Conservation (phyloP, 1,140 invertebrate species). For the Polyergus mexicanus region DNA sequence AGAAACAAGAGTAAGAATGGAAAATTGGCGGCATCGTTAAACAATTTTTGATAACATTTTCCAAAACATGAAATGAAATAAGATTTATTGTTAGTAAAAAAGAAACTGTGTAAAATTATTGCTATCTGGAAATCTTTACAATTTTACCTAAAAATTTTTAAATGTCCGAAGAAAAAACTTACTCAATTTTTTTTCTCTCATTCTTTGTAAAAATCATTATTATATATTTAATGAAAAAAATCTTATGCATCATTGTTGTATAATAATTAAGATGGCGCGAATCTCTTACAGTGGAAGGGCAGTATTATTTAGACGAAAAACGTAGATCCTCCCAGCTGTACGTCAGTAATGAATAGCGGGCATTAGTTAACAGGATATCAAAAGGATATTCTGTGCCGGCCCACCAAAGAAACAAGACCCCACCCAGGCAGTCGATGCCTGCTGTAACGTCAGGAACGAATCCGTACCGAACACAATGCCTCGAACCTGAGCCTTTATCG, state of each 20-base stretch:
- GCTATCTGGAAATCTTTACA: neutral
- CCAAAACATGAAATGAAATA: neutral
- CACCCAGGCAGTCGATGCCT: constrained; percentile 84
- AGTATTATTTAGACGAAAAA: constrained; percentile 69
- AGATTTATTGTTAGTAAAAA: neutral
- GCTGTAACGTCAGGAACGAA: constrained; percentile 81
- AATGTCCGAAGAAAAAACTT: neutral
- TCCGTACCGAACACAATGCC: constrained; percentile 84
- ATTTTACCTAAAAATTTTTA: neutral
- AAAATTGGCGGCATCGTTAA: neutral
- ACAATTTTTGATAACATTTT: neutral
- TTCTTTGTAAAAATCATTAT: neutral
- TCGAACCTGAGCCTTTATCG: constrained; percentile 86
- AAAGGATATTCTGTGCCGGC: constrained; percentile 85
- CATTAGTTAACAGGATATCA: constrained; percentile 87
- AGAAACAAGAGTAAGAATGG: neutral
- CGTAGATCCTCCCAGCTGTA: constrained; percentile 73
- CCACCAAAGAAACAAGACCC: constrained; percentile 85
- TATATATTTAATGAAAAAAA: neutral
- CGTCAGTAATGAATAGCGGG: constrained; percentile 85
- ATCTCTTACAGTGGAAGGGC: constrained; percentile 45
- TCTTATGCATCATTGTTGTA: neutral
- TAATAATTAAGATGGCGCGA: constrained; percentile 53
- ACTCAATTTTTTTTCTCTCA: neutral
- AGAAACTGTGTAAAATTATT: neutral